Evolutionary conservation across 1,140 invertebrate genomes (phyloP).

Genomic region (Bombus fervidus): DNA sequence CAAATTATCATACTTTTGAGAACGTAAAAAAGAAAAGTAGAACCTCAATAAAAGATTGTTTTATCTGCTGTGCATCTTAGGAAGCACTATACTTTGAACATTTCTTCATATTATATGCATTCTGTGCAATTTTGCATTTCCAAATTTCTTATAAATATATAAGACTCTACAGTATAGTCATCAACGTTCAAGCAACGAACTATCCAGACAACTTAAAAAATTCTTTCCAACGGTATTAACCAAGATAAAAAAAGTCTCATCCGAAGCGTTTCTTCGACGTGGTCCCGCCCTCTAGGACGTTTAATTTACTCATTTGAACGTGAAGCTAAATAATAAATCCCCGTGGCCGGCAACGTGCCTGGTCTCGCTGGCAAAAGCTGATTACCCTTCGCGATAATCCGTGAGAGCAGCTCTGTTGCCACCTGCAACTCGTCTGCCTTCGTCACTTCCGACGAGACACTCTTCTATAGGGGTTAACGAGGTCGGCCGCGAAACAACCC

Average conservation of each 20-base stretch:
- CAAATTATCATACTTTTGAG: no score
- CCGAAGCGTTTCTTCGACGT: not conserved
- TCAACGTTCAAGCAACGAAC: not conserved
- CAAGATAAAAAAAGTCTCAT: not conserved
- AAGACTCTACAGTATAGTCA: no score
- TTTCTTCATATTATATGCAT: no score
- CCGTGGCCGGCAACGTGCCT: not conserved
- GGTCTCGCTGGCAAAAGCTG: slow-evolving; percentile 62
- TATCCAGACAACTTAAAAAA: not conserved
- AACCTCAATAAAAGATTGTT: no score
- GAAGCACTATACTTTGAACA: no score
- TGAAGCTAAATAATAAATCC: slow-evolving; percentile 42
- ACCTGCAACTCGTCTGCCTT: slow-evolving; percentile 53
- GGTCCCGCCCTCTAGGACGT: not conserved
- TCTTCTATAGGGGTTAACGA: slow-evolving; percentile 66
- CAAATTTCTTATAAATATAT: no score
- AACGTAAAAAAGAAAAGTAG: no score
- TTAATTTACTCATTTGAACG: slow-evolving; percentile 41
- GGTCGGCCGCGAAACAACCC: slow-evolving; percentile 68
- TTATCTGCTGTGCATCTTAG: no score
- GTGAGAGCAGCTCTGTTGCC: slow-evolving; percentile 44
- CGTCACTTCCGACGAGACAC: slow-evolving; percentile 44
- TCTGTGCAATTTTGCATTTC: no score
- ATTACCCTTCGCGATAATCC: slow-evolving; percentile 66
- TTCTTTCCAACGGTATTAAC: not conserved